phyloP scores from a whole-genome alignment of 2,888 invertebrate species.

The Prenolepis imparis region DNA sequence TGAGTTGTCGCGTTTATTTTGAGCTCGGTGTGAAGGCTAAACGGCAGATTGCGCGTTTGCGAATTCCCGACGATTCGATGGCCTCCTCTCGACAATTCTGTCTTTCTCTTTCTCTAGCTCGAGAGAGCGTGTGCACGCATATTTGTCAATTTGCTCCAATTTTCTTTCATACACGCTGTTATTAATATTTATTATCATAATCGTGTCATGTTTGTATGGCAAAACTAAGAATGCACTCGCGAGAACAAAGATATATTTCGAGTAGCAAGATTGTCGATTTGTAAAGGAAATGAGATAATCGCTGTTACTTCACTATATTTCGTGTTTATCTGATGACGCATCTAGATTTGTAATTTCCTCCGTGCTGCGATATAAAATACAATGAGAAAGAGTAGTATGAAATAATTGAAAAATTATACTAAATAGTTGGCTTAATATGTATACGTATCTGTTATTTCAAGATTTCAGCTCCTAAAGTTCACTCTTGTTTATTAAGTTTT shows the following conservation, averaged over 20 bases:
- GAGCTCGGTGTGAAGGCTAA: slow-evolving; percentile 81
- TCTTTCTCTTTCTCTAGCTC: slow-evolving; percentile 33
- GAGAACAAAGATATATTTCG: neutral
- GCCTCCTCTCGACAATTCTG: slow-evolving; percentile 54
- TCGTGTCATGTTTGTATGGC: slow-evolving; percentile 9
- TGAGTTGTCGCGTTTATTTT: slow-evolving; percentile 83
- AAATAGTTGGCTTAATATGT: neutral
- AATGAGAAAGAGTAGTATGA: neutral
- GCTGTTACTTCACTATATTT: neutral
- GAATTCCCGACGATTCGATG: slow-evolving; percentile 78
- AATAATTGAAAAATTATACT: neutral
- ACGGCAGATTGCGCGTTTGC: slow-evolving; percentile 73
- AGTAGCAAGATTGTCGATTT: neutral
- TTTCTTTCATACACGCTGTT: neutral
- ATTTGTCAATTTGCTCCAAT: neutral
- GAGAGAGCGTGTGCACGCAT: no score
- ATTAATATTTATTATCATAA: slow-evolving; percentile 15
- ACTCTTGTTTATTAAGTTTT: neutral
- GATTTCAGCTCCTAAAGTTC: neutral
- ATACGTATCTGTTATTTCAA: neutral
- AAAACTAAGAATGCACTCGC: neutral
- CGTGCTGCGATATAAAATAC: neutral
- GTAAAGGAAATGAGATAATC: slow-evolving; percentile 20
- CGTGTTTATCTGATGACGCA: slow-evolving; percentile 29
- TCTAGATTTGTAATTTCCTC: slow-evolving; percentile 6